Percentiles rank a stretch among this genome's conserved stretches.
Conservation (phyloP, 2,797 vertebrate genomes). For the Sebastiscus albofasciatus region DNA sequence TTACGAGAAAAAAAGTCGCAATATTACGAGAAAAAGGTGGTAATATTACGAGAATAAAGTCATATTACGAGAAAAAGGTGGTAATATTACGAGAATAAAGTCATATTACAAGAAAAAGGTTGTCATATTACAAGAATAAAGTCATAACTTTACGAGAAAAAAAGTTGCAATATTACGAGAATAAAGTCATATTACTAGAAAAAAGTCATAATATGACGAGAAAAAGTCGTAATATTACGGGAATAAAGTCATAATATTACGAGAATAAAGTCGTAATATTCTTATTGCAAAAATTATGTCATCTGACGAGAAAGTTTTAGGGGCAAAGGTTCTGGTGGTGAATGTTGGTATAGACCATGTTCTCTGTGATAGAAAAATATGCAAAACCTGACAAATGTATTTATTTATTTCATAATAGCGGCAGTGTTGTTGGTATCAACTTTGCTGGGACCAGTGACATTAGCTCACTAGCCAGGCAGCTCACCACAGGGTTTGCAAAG, state of each 20-base stretch:
- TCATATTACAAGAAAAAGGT: too few relatives aligned
- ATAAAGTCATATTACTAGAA: too few relatives aligned
- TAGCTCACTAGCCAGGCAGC: background rate
- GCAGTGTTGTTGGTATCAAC: constrained; percentile 23
- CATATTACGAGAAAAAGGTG: too few relatives aligned
- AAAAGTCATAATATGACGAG: too few relatives aligned
- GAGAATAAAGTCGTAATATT: too few relatives aligned
- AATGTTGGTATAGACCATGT: background rate
- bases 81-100: fast-evolving
- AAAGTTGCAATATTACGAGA: too few relatives aligned
- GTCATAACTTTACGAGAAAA: too few relatives aligned
- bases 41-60: too few relatives aligned
- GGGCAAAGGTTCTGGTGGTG: background rate
- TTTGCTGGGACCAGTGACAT: background rate
- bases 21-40: too few relatives aligned
- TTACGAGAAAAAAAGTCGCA: fast-evolving
- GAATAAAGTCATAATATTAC: too few relatives aligned
- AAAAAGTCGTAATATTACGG: too few relatives aligned
- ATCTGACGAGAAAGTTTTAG: background rate
- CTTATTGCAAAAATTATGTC: background rate
- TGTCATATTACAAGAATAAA: too few relatives aligned
- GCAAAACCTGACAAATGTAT: background rate
- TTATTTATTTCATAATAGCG: constrained; percentile 8
- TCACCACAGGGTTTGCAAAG: background rate
- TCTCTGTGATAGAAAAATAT: background rate